Evolutionary conservation across 2,797 vertebrate genomes (phyloP), one percentile per base, ranked within the genome.

Genomic region (Anguilla marmorata): DNA sequence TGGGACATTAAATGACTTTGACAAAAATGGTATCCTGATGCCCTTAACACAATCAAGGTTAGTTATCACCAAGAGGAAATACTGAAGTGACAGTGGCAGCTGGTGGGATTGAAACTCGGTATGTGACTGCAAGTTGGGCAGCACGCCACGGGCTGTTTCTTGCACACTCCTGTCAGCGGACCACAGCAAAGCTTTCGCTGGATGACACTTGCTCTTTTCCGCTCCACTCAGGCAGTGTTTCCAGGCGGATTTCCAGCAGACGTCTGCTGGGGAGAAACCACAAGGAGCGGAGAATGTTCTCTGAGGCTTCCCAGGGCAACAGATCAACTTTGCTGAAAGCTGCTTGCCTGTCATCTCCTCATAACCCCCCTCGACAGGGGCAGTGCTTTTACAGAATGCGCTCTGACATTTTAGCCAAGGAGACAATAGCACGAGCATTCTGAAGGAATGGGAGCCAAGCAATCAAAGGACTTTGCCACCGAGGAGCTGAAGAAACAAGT

Each of bases 61-160:
- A 93, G 91, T 85, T 92, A 93, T 93, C 94, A 92, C 88, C 91
- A 93, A 92, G 91, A 91, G 94, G 94, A 94, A 93, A 91, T 90
- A 86, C 90, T 91, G 90, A 96, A 97, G 91, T 97, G 97, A 97
- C 97, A 96, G 96, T 86, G 94, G 94, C 97, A 98, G 96, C 97
- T 98, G 97, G 90, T 89, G 88, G 14, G 83, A 91, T 89, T 89
- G 93, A 93, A 89, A 93, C 93, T 94, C 92, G 87, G 88, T 93
- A 94, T 93, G 94, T 94, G 93, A 91, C 50, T 37, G 85, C 86
- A 93, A 79, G 74, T 37, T 19, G 74, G 33, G 92, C 86, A 89
- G 93, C 90, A 94, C 92, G 90, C 85, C 94, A 94, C 92, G 86
- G 84, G 91, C 91, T 89, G 92, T 92, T 92, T 74, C 93, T 94